Conservation (phyloP, 37 sponge, comb jelly and placozoan species). For the Ephydatia muelleri region DNA sequence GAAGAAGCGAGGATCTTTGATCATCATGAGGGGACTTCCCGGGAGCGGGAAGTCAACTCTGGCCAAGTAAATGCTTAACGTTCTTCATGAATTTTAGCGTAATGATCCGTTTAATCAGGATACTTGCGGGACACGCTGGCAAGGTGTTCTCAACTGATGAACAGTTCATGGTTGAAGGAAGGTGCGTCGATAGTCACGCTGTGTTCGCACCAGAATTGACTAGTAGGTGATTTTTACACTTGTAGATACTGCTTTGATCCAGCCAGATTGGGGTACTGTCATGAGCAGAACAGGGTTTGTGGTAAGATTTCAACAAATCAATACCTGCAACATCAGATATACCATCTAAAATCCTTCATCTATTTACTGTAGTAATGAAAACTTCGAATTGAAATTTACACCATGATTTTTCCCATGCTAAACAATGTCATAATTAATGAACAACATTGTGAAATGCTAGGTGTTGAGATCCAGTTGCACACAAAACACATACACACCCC, state of each 20-base stretch:
- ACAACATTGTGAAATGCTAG: too few species aligned
- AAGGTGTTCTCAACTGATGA: conserved; percentile 86
- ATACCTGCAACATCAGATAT: too few species aligned
- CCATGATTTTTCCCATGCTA: too few species aligned
- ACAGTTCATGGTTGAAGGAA: conserved; percentile 68
- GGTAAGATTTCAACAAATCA: conserved; percentile 25
- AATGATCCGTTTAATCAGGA: conserved; percentile 32
- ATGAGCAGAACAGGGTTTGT: conserved; percentile 67
- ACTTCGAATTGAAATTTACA: too few species aligned
- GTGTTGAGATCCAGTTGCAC: too few species aligned
- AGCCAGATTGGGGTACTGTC: conserved; percentile 55
- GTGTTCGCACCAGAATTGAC: not conserved
- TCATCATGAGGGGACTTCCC: conserved; percentile 79
- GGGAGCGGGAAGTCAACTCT: conserved; percentile 91
- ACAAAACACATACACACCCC: too few species aligned
- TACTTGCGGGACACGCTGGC: conserved; percentile 61
- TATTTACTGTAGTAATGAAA: too few species aligned
- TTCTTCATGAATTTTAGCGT: not conserved
- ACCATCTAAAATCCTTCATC: too few species aligned
- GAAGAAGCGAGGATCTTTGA: conserved; percentile 2
- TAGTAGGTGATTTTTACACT: too few species aligned
- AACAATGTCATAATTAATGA: too few species aligned
- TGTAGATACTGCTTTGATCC: conserved; percentile 85
- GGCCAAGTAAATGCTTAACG: conserved; percentile 45
- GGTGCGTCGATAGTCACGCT: conserved; percentile 40